Base-by-base conservation (phyloP, 2,888 invertebrate species). In the Cosmopolites sordidus region DNA sequence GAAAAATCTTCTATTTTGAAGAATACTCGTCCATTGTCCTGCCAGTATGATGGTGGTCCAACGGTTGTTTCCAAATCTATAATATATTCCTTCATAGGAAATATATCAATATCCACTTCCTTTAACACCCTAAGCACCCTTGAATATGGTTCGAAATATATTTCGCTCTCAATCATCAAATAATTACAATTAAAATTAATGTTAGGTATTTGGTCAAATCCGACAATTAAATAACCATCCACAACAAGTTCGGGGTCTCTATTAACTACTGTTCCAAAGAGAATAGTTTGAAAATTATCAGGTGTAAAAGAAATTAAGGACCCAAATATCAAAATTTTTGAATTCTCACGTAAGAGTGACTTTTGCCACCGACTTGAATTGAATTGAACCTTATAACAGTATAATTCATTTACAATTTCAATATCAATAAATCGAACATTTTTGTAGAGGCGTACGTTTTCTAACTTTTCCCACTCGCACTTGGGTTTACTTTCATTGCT, bases 81-180 rank as follows among this genome's bases (percentile, higher is more conserved):
- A 53, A 90, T 81, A 66, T 87, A 88, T 54, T 78, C 78, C 43
- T 77, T 75, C 81, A 91, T 82, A 0, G 89, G 87, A 62, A 90
- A 79, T 29, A 78, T 75, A 3, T 78, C 73, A 16, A 75, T 64
- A 38, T 73, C 71, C 46, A 84, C 79, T 1, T 72, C 73, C 66
- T 86, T 81, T 18, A 92, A 69, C 11, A 84, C 87, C 59, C 77
- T 79, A 46, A 89, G 74, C 0, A 89, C 87, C 65, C 86, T 83
- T 58, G 83, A 78, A 67, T 91, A 92, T 0, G 91, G 88, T 66
- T 91, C 91, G 67, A 91, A 90, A 70, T 86, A 92, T 0, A 87
- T 83, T 45, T 82, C 83, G 46, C 87, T 84, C 68, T 90, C 89
- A 1, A 87, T 79, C 86, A 91, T 86, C 0, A 81, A 65, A 41